Conservation (phyloP, 2,113 vertebrate genomes). For the Rhagologus leucostigma region DNA sequence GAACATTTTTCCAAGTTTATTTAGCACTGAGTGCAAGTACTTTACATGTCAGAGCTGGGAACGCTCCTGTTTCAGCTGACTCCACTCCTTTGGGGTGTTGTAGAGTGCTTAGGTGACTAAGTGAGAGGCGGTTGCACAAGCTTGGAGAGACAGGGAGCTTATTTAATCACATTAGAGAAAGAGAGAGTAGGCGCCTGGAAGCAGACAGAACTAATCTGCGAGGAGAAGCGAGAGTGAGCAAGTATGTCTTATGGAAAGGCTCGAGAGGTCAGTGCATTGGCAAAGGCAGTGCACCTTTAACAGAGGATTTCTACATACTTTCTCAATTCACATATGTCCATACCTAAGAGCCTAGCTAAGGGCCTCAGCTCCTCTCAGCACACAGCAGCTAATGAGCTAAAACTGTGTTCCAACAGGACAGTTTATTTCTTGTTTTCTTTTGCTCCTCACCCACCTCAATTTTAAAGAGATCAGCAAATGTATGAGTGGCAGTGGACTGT, state of each 20-base stretch:
- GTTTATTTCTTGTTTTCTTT: not conserved
- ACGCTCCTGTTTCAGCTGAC: conserved; percentile 60
- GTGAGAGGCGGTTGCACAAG: conserved; percentile 26
- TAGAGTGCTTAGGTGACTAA: conserved; percentile 52
- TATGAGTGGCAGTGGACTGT: not conserved
- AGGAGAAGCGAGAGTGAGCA: not conserved
- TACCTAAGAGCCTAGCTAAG: not conserved
- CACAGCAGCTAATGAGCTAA: not conserved
- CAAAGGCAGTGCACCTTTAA: not conserved
- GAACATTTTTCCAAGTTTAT: conserved; percentile 63
- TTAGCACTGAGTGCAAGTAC: conserved; percentile 48
- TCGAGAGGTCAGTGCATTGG: not conserved
- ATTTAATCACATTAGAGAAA: conserved; percentile 35
- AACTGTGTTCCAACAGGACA: not conserved
- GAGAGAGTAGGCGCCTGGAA: conserved; percentile 29
- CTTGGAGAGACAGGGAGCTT: conserved; percentile 37
- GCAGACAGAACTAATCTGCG: conserved; percentile 11
- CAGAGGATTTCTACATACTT: not conserved
- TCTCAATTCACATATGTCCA: not conserved
- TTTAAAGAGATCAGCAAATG: not conserved
- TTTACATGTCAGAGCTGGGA: conserved; percentile 64
- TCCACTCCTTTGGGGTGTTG: conserved; percentile 47
- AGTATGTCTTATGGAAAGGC: not conserved
- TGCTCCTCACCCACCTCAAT: not conserved
- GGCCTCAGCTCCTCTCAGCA: not conserved